A percentile compares a stretch with the other conserved stretches of the same genome.
Evolutionary conservation across 2,113 vertebrate genomes (phyloP).

Genomic region (Sceloporus undulatus): DNA sequence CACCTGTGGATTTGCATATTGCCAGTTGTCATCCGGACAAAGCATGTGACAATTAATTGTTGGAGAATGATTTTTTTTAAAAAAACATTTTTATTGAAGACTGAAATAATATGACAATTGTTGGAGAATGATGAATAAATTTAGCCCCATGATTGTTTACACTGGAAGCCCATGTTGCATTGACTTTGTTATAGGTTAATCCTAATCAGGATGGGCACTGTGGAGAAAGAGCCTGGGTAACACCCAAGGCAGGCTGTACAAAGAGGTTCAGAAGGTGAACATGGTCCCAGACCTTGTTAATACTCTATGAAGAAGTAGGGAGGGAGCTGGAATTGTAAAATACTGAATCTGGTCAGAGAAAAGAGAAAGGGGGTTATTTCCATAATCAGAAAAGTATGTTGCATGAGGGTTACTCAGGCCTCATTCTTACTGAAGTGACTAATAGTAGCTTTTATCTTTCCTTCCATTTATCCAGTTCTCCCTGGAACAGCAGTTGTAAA

Average conservation of each 20-base stretch:
- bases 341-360: not conserved
- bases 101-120: too few relatives aligned
- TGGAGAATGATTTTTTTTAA: not conserved
- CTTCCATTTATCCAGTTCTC: too few relatives aligned
- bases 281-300: not conserved
- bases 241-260: not conserved
- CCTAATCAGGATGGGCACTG: not conserved
- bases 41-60: conserved; percentile 21
- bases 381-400: not conserved
- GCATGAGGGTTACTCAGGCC: too few relatives aligned
- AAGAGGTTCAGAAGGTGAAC: not conserved
- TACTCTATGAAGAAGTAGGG: not conserved
- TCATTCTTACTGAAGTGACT: too few relatives aligned
- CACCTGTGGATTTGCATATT: too few relatives aligned
- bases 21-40: conserved; percentile 8
- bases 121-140: conserved; percentile 8
- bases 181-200: not conserved
- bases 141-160: not conserved
- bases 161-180: too few relatives aligned
- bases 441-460: too few relatives aligned
- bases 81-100: too few relatives aligned
- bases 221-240: not conserved
- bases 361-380: not conserved
- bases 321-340: not conserved
- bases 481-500: too few relatives aligned